Conservation (phyloP, 2,888 invertebrate genomes). For the Andrena chrysosceles region DNA sequence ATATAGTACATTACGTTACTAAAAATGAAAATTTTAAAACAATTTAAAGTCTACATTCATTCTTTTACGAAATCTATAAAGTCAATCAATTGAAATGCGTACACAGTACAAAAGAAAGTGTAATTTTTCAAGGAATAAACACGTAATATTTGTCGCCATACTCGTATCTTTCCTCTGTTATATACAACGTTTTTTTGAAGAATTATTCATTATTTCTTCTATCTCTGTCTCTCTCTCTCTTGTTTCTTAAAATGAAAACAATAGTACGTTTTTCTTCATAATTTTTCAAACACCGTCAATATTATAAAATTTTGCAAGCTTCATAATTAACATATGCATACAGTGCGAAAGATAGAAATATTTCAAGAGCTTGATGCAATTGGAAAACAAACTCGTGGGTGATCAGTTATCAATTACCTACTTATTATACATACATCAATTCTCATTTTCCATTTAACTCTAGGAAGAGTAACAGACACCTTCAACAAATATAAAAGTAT, state of each 20-base stretch:
- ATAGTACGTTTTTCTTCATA: constrained; percentile 35
- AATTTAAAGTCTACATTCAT: constrained; percentile 73
- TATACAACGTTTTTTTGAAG: constrained; percentile 23
- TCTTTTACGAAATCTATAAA: constrained; percentile 58
- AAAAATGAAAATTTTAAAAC: constrained; percentile 66
- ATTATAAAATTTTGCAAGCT: constrained; percentile 55
- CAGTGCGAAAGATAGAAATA: constrained; percentile 42
- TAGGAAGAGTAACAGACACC: constrained; percentile 63
- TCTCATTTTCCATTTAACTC: constrained; percentile 45
- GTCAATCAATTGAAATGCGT: constrained; percentile 42
- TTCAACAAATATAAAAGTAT: constrained; percentile 67
- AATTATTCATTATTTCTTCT: constrained; percentile 28
- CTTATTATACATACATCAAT: constrained; percentile 47
- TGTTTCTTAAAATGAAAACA: constrained; percentile 30
- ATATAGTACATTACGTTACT: constrained; percentile 67
- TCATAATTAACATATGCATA: constrained; percentile 59
- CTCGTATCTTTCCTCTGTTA: constrained; percentile 25
- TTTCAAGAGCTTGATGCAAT: constrained; percentile 33
- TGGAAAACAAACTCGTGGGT: constrained; percentile 30
- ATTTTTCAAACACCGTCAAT: constrained; percentile 39
- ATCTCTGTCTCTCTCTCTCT: background rate
- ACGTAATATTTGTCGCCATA: constrained; percentile 31
- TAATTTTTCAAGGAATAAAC: constrained; percentile 27
- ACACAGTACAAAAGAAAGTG: constrained; percentile 21
- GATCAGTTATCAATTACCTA: constrained; percentile 38